Evolutionary conservation across 2,113 vertebrate genomes (phyloP), one percentile per base, ranked within the genome.

Genomic region (Asarcornis scutulata): DNA sequence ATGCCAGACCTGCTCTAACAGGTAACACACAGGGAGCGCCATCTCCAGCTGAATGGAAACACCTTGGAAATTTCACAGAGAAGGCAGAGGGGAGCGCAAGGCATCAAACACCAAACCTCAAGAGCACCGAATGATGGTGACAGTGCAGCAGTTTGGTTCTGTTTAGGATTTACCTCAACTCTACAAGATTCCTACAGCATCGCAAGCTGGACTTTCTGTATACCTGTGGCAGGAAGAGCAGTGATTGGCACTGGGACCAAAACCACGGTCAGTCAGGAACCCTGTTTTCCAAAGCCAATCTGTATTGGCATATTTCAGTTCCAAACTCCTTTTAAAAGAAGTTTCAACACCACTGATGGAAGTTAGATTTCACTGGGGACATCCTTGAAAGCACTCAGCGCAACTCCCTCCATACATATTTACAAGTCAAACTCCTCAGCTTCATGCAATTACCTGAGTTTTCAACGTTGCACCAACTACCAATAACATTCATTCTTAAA

Each of bases 41-140:
- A 62, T n/a, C 50, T 73, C 62, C 62, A 76, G 53, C 71, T 94
- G 42, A 73, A 91, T 8, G 27, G 84, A 87, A 91, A 92, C 75
- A 91, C 64, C 63, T 71, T 62, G 23, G 80, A 92, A 85, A 85
- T 94, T 76, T 74, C 52, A n/a, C 2, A 52, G 31, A 55, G n/a
- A 87, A 87, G 2, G 14, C 5, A 1, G 40, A 88, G 50, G 31
- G 55, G 20, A 88, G 38, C 1, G 1, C 13, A 86, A 90, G 32
- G 58, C 62, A 76, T 67, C 67, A 48, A 44, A 55, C 31, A 36
- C 5, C 23, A 64, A 34, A 60, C 11, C 82, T 9, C 26, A 81
- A 64, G 56, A 86, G 34, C n/a, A 15, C 20, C 15, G 26, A 71
- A 81, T 17, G 38, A 73, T 52, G 0, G 0, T 2, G 0, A 42